Evolutionary conservation across 2,113 vertebrate species (phyloP).

Genomic region (Xiphorhynchus elegans): DNA sequence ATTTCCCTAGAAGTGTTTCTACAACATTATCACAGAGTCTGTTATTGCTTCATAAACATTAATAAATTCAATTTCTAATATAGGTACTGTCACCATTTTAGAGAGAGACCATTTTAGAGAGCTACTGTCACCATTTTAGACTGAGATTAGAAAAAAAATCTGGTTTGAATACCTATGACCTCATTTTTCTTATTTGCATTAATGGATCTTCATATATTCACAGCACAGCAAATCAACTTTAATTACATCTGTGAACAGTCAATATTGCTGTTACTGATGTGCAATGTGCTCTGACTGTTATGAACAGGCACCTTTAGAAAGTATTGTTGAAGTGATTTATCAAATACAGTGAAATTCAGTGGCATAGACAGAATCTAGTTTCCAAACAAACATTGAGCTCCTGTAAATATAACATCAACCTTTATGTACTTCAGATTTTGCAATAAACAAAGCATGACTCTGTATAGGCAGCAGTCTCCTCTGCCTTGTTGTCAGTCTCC

Average conservation of each 20-base stretch:
- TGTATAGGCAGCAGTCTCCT: background rate
- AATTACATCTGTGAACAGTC: background rate
- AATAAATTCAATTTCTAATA: constrained; percentile 1
- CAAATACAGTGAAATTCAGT: background rate
- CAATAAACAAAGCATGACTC: background rate
- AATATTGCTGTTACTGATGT: background rate
- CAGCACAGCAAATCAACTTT: constrained; percentile 5
- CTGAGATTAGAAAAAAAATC: background rate
- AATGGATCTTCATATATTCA: constrained; percentile 9
- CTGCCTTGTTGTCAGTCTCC: background rate
- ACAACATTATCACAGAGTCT: background rate
- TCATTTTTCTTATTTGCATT: constrained; percentile 14
- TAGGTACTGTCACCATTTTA: background rate
- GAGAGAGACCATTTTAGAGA: background rate
- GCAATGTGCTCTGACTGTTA: background rate
- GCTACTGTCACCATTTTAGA: background rate
- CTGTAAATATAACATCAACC: background rate
- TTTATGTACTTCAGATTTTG: background rate
- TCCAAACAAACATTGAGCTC: background rate
- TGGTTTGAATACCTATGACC: background rate
- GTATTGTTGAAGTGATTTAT: background rate
- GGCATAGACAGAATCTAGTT: background rate
- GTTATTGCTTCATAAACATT: background rate
- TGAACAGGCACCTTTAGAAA: background rate
- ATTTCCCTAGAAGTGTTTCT: background rate